Base-by-base conservation (phyloP, 2,797 vertebrate genomes). In the Picus viridis region DNA sequence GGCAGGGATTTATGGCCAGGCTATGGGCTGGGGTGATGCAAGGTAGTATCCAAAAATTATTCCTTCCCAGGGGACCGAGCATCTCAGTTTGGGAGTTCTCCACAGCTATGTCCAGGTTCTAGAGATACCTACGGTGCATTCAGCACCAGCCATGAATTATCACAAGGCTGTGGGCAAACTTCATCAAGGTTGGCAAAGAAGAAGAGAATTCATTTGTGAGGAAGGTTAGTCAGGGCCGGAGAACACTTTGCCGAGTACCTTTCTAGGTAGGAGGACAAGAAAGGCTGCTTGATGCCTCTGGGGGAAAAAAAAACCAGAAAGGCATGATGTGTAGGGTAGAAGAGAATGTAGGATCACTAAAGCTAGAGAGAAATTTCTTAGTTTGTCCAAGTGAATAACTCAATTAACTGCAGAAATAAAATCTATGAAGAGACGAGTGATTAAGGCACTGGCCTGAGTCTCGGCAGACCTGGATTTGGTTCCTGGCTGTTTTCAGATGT, bases 401-500 rank as follows among this genome's bases (percentile, higher is more conserved):
- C 63, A 41, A 63, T 89, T 89, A 94, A 85, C 53, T 49, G 53
- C 53, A 89, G 86, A 92, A 93, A 87, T 78, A 93, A 83, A 85
- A 90, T 81, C 81, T 85, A 24, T 53, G 73, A 95, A 84, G 82
- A 92, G 75, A 69, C 1, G 0, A 90, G 77, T 75, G 82, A 93
- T 94, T 89, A 90, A 92, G 86, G 59, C 86, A 70, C 92, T 94
- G 93, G 90, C 79, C 82, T 86, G 88, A 87, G 73, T 64, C 92
- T 94, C 85, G 64, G 88, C 89, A 90, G 94, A 89, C 86, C 92
- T 94, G 88, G 91, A 90, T 86, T 91, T 1, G 0, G 62, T 94
- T 84, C 77, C 78, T 89, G 93, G 94, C 92, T 92, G 87, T 91
- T 92, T 96, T 88, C 74, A 83, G 77, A 54, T 78, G 95, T 89